These are phyloP conservation scores for Drosophila willistoni DNA, from an alignment of 1,140 invertebrate genomes.

Conservation along the genomic window DNA sequence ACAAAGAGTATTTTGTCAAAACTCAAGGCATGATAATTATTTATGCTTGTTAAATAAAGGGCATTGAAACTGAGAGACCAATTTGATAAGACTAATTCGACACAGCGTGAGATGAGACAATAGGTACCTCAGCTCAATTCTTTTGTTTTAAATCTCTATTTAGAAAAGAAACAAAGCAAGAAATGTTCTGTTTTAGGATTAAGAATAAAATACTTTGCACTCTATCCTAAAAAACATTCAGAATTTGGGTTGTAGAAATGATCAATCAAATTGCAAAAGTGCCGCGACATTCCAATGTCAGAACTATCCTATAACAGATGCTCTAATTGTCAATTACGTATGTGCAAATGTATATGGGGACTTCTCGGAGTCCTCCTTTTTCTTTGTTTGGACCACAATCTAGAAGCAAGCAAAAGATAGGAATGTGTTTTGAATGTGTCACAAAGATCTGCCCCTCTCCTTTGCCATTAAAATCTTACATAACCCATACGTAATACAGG, in stretches of 20 bases:
- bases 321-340: constrained; percentile 7
- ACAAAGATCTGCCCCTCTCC: constrained; percentile 13
- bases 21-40: too few relatives aligned
- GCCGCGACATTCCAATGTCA: constrained; percentile 8
- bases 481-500: constrained; percentile 72
- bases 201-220: too few relatives aligned
- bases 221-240: background rate
- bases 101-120: too few relatives aligned
- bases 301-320: constrained; percentile 7
- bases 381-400: background rate
- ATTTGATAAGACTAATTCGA: too few relatives aligned
- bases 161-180: too few relatives aligned
- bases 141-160: too few relatives aligned
- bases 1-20: too few relatives aligned
- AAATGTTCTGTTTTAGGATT: too few relatives aligned
- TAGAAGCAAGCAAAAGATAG: background rate
- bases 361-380: background rate
- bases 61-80: too few relatives aligned
- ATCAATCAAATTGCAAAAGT: constrained; percentile 2
- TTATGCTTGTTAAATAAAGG: too few relatives aligned
- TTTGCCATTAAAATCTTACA: constrained; percentile 37
- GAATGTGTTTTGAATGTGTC: constrained; percentile 4
- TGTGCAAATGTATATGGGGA: background rate
- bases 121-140: too few relatives aligned
- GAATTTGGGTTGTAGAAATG: background rate